Evolutionary conservation across 37 sponge, comb jelly and placozoan genomes (phyloP).

Genomic region (Bolinopsis microptera): DNA sequence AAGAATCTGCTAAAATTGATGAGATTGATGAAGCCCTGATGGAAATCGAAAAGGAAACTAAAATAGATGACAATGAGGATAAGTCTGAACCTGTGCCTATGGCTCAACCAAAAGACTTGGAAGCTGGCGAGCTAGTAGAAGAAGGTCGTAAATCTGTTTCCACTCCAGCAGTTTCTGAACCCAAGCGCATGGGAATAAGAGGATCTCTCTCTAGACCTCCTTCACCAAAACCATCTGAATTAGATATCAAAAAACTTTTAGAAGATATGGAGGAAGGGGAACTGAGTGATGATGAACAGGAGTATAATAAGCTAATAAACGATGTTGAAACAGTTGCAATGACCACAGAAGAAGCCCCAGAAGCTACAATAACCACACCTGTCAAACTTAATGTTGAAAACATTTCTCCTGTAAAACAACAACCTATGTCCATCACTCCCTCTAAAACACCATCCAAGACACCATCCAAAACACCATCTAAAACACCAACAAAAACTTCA

Average conservation of each 20-base stretch:
- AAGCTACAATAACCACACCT: neutral
- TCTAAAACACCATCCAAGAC: neutral
- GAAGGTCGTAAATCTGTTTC: neutral
- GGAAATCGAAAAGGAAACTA: constrained; percentile 19
- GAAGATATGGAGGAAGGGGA: constrained; percentile 62
- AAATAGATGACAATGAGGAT: neutral
- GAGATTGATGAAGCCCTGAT: constrained; percentile 31
- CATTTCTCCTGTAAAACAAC: neutral
- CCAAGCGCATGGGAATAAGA: neutral
- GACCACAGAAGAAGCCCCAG: neutral
- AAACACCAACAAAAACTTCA: neutral
- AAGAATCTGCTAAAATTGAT: too few species aligned
- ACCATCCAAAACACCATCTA: neutral
- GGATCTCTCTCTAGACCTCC: constrained; percentile 57
- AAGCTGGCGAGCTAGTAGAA: neutral
- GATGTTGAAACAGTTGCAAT: constrained; percentile 53
- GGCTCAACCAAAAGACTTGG: neutral
- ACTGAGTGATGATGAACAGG: constrained; percentile 61
- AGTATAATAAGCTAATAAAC: constrained; percentile 48
- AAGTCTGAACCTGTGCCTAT: neutral
- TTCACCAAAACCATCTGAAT: constrained; percentile 59
- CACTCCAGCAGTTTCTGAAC: constrained; percentile 5
- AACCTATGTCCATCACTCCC: neutral
- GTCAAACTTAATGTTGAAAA: constrained; percentile 5
- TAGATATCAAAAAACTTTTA: constrained; percentile 37